Evolutionary conservation across 2,113 vertebrate species (phyloP).

Genomic region (Callionymus lyra): DNA sequence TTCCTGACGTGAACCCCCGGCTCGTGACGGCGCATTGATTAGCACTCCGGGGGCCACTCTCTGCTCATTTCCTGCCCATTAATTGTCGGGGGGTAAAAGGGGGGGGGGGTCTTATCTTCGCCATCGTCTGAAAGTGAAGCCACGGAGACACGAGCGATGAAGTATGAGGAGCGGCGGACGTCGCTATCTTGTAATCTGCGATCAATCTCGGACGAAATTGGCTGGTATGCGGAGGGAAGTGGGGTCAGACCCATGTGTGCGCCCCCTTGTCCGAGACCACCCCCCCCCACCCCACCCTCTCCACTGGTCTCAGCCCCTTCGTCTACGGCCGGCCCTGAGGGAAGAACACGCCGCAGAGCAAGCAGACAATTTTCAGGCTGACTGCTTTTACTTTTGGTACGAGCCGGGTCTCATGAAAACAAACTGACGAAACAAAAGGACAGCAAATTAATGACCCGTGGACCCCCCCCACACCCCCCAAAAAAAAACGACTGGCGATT

Average conservation of each 20-base stretch:
- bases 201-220: conserved; percentile 69
- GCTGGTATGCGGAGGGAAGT: conserved; percentile 71
- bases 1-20: conserved; percentile 10
- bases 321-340: conserved; percentile 73
- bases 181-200: conserved; percentile 60
- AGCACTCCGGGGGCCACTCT: conserved; percentile 22
- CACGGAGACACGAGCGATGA: conserved; percentile 22
- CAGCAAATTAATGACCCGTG: conserved; percentile 99
- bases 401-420: conserved; percentile 81
- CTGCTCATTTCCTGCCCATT: conserved; percentile 53
- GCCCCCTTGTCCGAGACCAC: conserved; percentile 32
- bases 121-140: conserved; percentile 26
- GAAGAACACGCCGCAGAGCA: conserved; percentile 91
- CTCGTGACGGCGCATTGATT: conserved; percentile 51
- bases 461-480: conserved; percentile 65
- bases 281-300: conserved; percentile 21
- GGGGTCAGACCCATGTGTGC: conserved; percentile 69
- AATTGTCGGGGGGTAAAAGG: conserved; percentile 27
- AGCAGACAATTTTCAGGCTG: conserved; percentile 97
- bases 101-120: conserved; percentile 37
- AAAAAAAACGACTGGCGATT: conserved; percentile 77
- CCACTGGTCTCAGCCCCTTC: conserved; percentile 30
- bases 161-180: conserved; percentile 29
- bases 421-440: conserved; percentile 99
- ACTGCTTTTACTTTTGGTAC: conserved; percentile 41